Percentiles rank a stretch among this genome's conserved stretches.
Evolutionary conservation across 1,140 invertebrate species (phyloP).

Genomic region (Drosophila pseudoobscura): DNA sequence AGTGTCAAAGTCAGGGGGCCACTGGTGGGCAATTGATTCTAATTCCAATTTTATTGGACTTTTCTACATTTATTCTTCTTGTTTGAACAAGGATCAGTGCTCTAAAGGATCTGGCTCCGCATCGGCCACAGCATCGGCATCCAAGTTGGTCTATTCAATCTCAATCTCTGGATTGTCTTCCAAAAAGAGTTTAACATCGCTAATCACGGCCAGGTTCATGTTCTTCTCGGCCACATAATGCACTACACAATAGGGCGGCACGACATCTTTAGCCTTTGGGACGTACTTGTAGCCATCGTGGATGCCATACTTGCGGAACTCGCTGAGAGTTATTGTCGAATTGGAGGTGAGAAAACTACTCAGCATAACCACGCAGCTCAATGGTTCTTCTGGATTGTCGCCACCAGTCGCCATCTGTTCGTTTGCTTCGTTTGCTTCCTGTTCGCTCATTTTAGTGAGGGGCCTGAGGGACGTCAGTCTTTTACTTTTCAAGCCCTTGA

Average conservation of each 20-base stretch:
- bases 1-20: slow-evolving; percentile 9
- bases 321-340: background rate
- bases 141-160: too few relatives aligned
- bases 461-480: too few relatives aligned
- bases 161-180: too few relatives aligned
- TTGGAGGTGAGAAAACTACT: slow-evolving; percentile 11
- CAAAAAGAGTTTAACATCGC: background rate
- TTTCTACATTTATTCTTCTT: slow-evolving; percentile 3
- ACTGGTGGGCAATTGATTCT: slow-evolving; percentile 38
- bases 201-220: background rate
- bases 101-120: too few relatives aligned
- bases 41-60: slow-evolving; percentile 43
- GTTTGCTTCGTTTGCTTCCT: too few relatives aligned
- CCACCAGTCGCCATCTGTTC: too few relatives aligned
- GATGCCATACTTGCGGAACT: slow-evolving; percentile 2
- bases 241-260: background rate
- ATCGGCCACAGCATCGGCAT: accelerated
- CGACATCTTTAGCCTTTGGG: background rate
- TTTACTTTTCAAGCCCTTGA: too few relatives aligned
- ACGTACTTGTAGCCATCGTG: slow-evolving; percentile 10
- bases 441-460: too few relatives aligned
- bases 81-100: background rate
- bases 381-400: too few relatives aligned
- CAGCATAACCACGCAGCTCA: background rate
- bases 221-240: background rate